These are phyloP conservation scores for Acronicta aceris DNA, from an alignment of 2,888 invertebrate genomes.

Conservation along the genomic window DNA sequence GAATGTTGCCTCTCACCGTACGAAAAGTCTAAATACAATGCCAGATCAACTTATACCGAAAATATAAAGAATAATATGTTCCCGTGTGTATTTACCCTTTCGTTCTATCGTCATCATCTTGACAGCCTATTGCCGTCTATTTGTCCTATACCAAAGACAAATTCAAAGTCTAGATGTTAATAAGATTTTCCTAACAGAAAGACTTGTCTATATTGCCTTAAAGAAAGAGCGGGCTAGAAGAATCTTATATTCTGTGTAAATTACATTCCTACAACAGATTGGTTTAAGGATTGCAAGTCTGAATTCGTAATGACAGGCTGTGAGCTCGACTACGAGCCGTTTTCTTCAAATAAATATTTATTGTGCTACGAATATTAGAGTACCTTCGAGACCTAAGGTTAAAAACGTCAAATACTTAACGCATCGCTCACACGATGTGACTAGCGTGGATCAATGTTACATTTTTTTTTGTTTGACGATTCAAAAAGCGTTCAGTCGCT, in stretches of 20 bases:
- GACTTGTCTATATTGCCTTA: too few species aligned
- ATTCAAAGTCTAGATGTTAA: too few species aligned
- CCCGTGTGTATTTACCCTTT: too few species aligned
- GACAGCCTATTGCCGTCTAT: too few species aligned
- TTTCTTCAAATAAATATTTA: conserved; percentile 45
- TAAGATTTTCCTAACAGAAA: too few species aligned
- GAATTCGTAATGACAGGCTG: conserved; percentile 47
- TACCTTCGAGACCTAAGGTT: conserved; percentile 9
- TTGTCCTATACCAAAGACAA: too few species aligned
- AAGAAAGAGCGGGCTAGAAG: not conserved
- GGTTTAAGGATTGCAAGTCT: conserved; percentile 41
- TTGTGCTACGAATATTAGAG: conserved; percentile 25
- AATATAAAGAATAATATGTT: too few species aligned
- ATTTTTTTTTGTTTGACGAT: not conserved
- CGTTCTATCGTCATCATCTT: too few species aligned
- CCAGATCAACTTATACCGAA: too few species aligned
- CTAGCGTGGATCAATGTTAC: not conserved
- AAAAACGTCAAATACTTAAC: not conserved
- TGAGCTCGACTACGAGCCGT: conserved; percentile 21
- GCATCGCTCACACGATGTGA: not conserved
- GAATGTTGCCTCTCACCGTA: too few species aligned
- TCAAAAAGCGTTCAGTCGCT: too few species aligned
- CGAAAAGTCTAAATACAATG: too few species aligned
- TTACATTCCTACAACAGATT: conserved; percentile 20
- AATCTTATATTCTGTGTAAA: not conserved